Percentiles rank a stretch among this genome's conserved stretches.
These are phyloP conservation scores for Catharus fuscescens DNA, from an alignment of 2,113 vertebrate genomes.

Conservation along the genomic window DNA sequence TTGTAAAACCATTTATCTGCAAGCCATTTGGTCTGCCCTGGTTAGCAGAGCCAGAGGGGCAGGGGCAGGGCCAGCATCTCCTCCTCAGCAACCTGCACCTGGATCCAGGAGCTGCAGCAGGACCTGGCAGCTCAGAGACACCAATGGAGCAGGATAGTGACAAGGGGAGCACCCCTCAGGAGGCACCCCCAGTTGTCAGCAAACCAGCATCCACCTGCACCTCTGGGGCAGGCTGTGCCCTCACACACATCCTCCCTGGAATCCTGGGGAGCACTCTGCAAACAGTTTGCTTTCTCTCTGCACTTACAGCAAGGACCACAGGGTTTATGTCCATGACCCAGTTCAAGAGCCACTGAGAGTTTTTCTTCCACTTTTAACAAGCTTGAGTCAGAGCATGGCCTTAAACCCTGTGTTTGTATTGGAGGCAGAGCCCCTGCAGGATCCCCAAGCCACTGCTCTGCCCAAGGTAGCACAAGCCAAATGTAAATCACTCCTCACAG, in stretches of 20 bases:
- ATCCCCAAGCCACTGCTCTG: not conserved
- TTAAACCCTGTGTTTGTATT: not conserved
- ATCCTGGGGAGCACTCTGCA: not conserved
- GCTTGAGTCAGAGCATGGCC: not conserved
- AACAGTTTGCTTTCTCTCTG: not conserved
- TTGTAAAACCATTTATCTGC: not conserved
- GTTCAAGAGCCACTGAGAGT: not conserved
- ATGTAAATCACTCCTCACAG: not conserved
- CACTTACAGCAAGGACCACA: not conserved
- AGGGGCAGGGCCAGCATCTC: not conserved
- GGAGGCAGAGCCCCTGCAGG: not conserved
- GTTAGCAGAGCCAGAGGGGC: rapidly evolving
- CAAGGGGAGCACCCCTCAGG: rapidly evolving
- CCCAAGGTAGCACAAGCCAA: not conserved
- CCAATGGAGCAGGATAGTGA: rapidly evolving
- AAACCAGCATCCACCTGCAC: rapidly evolving
- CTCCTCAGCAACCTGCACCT: not conserved
- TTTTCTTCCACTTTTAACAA: not conserved
- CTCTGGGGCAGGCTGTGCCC: not conserved
- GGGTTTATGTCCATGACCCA: not conserved
- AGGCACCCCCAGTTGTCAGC: not conserved
- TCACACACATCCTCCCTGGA: not conserved
- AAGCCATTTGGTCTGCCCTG: not conserved
- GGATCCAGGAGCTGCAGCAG: not conserved
- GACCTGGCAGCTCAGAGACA: not conserved